These are phyloP conservation scores for Apodemia zela DNA, from an alignment of 2,888 invertebrate genomes.

Conservation along the genomic window DNA sequence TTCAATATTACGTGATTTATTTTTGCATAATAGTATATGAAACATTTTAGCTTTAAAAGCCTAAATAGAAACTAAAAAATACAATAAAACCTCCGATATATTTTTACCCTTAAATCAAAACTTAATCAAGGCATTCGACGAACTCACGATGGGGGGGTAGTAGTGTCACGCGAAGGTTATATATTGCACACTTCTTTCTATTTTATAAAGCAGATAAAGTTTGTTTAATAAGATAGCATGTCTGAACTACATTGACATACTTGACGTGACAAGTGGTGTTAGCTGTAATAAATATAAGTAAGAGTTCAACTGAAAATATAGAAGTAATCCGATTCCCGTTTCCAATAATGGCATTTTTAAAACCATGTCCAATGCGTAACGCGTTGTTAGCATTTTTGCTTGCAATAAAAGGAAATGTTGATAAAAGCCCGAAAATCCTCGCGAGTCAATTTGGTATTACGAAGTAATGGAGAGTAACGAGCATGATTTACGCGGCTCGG, in stretches of 20 bases:
- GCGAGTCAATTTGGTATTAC: constrained; percentile 75
- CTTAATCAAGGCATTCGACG: constrained; percentile 70
- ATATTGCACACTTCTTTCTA: constrained; percentile 67
- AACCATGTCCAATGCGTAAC: neutral
- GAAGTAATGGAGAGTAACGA: constrained; percentile 78
- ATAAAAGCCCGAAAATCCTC: constrained; percentile 52
- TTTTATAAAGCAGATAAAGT: constrained; percentile 73
- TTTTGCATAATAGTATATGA: too few relatives aligned
- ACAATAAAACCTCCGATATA: neutral
- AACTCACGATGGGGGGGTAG: constrained; percentile 49
- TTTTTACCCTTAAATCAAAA: constrained; percentile 17
- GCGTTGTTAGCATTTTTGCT: neutral
- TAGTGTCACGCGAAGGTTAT: constrained; percentile 75
- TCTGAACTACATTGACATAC: constrained; percentile 65
- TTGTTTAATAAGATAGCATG: constrained; percentile 77
- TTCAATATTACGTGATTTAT: too few relatives aligned
- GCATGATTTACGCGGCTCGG: constrained; percentile 70
- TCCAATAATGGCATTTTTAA: neutral
- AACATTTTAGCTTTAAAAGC: too few relatives aligned
- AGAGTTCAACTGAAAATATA: neutral
- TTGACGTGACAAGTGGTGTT: constrained; percentile 69
- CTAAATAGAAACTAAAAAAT: too few relatives aligned
- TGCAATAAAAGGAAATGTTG: constrained; percentile 39
- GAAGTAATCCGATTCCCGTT: neutral
- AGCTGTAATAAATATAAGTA: constrained; percentile 41